These are phyloP conservation scores for Thymelicus acteon DNA, from an alignment of 2,888 invertebrate genomes.

Conservation along the genomic window DNA sequence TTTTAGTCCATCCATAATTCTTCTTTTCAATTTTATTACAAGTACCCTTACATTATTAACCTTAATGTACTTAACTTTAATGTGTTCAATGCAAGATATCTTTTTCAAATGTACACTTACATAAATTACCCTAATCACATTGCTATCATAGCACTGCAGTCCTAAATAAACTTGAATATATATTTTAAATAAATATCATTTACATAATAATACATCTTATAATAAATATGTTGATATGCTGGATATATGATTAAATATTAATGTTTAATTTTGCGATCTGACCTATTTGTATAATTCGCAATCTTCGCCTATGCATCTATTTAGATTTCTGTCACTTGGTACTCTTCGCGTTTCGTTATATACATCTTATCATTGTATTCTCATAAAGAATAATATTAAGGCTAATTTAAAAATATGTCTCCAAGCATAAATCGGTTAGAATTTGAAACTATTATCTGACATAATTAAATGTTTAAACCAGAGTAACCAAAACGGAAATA, in stretches of 20 bases:
- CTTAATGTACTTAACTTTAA: background rate
- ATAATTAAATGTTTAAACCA: no score
- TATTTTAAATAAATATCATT: background rate
- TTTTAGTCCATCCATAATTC: no score
- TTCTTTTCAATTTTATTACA: background rate
- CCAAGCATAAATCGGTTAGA: no score
- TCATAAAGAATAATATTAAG: background rate
- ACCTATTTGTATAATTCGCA: constrained; percentile 5
- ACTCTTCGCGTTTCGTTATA: background rate
- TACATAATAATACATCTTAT: constrained; percentile 1
- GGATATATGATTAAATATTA: constrained; percentile 18
- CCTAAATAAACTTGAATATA: constrained; percentile 1
- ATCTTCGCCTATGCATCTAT: background rate
- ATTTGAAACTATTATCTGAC: no score
- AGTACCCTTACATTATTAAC: background rate
- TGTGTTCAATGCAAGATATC: no score
- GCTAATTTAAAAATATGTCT: background rate
- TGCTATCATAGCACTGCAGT: background rate
- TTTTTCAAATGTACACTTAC: background rate
- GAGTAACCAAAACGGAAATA: no score
- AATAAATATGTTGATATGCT: constrained; percentile 25
- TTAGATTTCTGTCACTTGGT: constrained; percentile 9
- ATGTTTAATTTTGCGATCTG: constrained; percentile 1
- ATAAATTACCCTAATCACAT: background rate
- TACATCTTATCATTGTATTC: background rate